Conservation (phyloP, 2,888 invertebrate species). For the Empis stercorea region DNA sequence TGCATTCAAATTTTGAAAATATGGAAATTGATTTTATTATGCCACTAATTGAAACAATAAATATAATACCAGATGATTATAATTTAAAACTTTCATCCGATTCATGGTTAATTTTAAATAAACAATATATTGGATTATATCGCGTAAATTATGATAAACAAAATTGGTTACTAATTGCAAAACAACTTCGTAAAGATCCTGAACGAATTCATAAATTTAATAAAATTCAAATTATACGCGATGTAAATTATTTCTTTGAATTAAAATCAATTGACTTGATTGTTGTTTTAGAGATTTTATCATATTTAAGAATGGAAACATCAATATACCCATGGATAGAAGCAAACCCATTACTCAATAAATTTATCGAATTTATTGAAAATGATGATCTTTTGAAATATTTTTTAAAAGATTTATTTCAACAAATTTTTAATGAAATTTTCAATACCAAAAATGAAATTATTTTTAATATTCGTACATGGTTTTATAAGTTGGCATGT, state of each 20-base stretch:
- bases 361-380: neutral
- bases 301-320: slow-evolving; percentile 47
- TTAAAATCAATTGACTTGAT: slow-evolving; percentile 42
- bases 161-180: slow-evolving; percentile 54
- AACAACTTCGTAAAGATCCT: slow-evolving; percentile 45
- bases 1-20: slow-evolving; percentile 25
- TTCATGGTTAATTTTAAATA: slow-evolving; percentile 32
- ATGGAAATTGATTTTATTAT: slow-evolving; percentile 26
- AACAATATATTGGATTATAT: slow-evolving; percentile 38
- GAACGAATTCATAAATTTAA: slow-evolving; percentile 54
- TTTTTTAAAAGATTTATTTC: too few relatives aligned
- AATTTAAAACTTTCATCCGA: slow-evolving; percentile 11
- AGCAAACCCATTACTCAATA: slow-evolving; percentile 31
- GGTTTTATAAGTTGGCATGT: too few relatives aligned
- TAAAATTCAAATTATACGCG: slow-evolving; percentile 72
- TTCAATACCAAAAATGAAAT: too few relatives aligned
- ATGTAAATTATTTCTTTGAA: slow-evolving; percentile 47
- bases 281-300: slow-evolving; percentile 39
- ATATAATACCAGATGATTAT: slow-evolving; percentile 22
- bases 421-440: neutral
- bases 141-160: slow-evolving; percentile 55
- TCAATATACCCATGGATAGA: slow-evolving; percentile 57
- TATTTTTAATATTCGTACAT: too few relatives aligned
- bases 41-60: slow-evolving; percentile 18
- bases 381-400: too few relatives aligned